Evolutionary conservation across 2,797 vertebrate genomes (phyloP), one percentile per base, ranked within the genome.

Genomic region (Catharus ustulatus): DNA sequence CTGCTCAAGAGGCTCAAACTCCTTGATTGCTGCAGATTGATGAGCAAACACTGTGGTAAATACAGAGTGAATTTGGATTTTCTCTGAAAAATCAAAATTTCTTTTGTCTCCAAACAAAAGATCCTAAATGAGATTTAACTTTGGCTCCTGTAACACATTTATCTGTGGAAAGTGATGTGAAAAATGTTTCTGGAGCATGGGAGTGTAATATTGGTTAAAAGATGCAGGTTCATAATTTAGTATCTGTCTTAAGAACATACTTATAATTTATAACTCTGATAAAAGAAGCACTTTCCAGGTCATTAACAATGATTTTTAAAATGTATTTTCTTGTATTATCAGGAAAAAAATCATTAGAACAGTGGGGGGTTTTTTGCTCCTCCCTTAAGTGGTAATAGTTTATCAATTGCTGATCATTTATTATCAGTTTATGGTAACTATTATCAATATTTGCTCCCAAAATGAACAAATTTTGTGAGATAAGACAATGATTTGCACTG

Each of bases 351-450:
- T 14, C 4, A 21, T 62, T 36, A n/a, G 12, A 12, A 18, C 13
- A 52, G 1, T 5, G 6, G 20, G 15, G 4, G 4, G 0, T 4
- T 72, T 63, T 84, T 52, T 27, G 9, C 11, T 62, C 24, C 52
- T 85, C 17, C 36, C 26, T 45, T 8, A 40, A 1, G 3, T 57
- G 5, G 8, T 20, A 49, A 24, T 38, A 48, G 11, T 10, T 90
- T 72, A 43, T 36, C 45, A 77, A 27, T 19, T 19, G 11, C 43
- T 45, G 46, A 68, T 16, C 14, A 27, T 30, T 62, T 62, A 8
- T 49, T 49, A 58, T 18, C 16, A 57, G 11, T 1, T 38, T 29
- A 2, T 27, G 12, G 26, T 34, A 69, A n/a, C 67, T 46, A 43
- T 13, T 22, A 10, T 23, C 13, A 32, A 10, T 42, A 43, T 59